These are phyloP conservation scores for Spheniscus mendiculus DNA, from an alignment of 2,113 vertebrate genomes.

Conservation along the genomic window DNA sequence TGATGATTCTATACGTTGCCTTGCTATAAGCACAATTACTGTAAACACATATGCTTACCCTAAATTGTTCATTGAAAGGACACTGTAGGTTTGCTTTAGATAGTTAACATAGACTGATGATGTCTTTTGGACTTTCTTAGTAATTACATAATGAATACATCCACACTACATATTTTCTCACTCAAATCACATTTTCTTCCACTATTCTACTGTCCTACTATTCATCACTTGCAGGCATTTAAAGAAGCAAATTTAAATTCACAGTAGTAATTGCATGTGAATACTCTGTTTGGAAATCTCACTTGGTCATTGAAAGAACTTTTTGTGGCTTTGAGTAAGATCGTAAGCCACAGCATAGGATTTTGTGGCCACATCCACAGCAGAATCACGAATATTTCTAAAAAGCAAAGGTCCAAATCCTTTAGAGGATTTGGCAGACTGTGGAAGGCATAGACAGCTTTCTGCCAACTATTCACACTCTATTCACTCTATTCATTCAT, in stretches of 20 bases:
- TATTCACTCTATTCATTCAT: too few relatives aligned
- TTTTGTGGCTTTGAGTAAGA: neutral
- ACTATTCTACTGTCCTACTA: neutral
- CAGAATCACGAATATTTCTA: neutral
- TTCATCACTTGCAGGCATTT: neutral
- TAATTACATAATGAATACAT: neutral
- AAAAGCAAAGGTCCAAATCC: neutral
- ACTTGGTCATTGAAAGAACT: neutral
- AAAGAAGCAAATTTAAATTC: neutral
- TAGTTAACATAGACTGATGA: neutral
- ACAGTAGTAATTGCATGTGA: neutral
- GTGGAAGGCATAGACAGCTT: neutral
- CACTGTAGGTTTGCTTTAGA: neutral
- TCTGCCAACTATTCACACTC: neutral
- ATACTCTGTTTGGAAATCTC: neutral
- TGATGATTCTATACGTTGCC: neutral
- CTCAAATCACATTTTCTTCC: neutral
- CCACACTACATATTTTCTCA: neutral
- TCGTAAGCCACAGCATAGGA: fast-evolving
- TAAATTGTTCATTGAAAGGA: neutral
- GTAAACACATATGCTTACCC: neutral
- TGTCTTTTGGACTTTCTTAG: neutral
- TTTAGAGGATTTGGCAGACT: neutral
- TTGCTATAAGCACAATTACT: neutral
- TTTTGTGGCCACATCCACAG: neutral